Evolutionary conservation across 2,797 vertebrate genomes (phyloP).

Genomic region (Argya squamiceps): DNA sequence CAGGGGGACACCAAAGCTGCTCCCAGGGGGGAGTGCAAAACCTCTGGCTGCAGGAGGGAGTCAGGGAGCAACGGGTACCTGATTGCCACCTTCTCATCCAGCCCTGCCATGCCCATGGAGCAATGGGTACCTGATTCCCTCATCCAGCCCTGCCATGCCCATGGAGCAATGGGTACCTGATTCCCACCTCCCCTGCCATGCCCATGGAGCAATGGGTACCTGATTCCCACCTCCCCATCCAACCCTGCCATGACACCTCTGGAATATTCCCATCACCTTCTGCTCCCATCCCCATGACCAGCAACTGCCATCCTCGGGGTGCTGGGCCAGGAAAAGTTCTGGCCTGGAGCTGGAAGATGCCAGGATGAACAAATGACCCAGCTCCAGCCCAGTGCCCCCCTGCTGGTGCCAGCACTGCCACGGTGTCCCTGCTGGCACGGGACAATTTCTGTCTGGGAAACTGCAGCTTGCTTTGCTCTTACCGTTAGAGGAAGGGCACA

Average conservation of each 20-base stretch:
- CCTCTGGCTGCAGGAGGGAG: not conserved
- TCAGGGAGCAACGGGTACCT: not conserved
- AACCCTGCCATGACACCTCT: not conserved
- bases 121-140: not conserved
- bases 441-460: not conserved
- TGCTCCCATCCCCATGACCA: not conserved
- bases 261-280: not conserved
- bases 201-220: not conserved
- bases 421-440: not conserved
- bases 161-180: too few species aligned
- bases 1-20: not conserved
- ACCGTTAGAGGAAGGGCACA: accelerated
- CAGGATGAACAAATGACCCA: not conserved
- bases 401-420: accelerated
- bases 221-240: not conserved
- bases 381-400: not conserved
- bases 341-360: not conserved
- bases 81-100: not conserved
- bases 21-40: not conserved
- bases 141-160: not conserved
- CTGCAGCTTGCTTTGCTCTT: not conserved
- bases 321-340: not conserved
- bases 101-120: too few species aligned
- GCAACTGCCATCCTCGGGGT: accelerated
- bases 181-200: too few species aligned